Base-by-base conservation (phyloP, 2,113 vertebrate genomes). In the Sardina pilchardus region DNA sequence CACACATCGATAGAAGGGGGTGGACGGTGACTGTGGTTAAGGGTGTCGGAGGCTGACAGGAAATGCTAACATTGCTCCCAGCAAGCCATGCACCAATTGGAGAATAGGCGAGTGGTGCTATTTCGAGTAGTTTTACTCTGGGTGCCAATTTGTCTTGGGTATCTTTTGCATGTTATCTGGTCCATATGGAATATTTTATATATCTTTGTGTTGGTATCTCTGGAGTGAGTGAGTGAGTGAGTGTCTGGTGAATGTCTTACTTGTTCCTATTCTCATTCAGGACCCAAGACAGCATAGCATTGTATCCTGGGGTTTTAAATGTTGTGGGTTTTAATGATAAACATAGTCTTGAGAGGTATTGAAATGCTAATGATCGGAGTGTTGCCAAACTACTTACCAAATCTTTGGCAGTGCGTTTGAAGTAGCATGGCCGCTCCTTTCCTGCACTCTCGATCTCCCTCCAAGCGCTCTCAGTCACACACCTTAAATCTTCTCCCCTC, bases 351-450 rank as follows among this genome's bases (percentile, higher is more conserved):
- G 71, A 83, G 83, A 82, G 43, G 56, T 75, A 48, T 88, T 63
- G 39, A 88, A 81, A 81, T 83, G 84, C 75, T 50, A 50, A 85
- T 81, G 24, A 17, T 85, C 17, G 19, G 36, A 67, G 85, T 80
- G 81, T 56, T 50, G 39, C 75, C 24, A 53, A 63, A 43, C 67
- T 67, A 43, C 48, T 81, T 81, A 26, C 82, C 48, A 19, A 75
- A 36, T 30, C 17, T 44, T 39, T 36, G 81, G 26, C 63, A 82
- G 45, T 26, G 36, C 75, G 30, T 44, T 86, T 59, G 9, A 10
- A 53, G 78, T 83, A 36, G 71, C 71, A 14, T 16, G 34, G 71
- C 71, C 71, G 36, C 71, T 17, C 16, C 71, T 36, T 36, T 75
- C 14, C 81, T 50, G 12, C 44, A 16, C 24, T 82, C 2, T 14